Conservation (phyloP, 2,797 vertebrate species). For the Heteromormyrus szaboi region DNA sequence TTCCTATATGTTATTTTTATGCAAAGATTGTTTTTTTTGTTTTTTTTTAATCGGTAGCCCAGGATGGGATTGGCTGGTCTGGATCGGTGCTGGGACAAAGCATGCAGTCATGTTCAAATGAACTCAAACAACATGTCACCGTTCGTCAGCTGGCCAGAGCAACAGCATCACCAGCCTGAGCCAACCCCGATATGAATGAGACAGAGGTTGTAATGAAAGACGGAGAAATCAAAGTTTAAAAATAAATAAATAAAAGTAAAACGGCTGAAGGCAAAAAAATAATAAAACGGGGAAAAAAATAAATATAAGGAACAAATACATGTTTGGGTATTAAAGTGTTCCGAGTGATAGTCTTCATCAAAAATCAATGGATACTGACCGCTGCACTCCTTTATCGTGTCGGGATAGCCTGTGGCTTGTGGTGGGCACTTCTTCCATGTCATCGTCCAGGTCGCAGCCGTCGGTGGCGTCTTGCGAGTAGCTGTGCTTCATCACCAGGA, state of each 20-base stretch:
- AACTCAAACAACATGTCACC: constrained; percentile 19
- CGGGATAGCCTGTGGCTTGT: constrained; percentile 95
- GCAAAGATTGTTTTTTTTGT: not conserved
- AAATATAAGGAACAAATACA: constrained; percentile 33
- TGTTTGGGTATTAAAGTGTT: constrained; percentile 46
- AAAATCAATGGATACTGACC: constrained; percentile 97
- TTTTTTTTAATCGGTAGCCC: not conserved
- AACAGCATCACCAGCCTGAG: constrained; percentile 32
- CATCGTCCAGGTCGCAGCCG: constrained; percentile 85
- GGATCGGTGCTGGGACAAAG: not conserved
- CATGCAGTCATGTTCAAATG: constrained; percentile 20
- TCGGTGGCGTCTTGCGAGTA: constrained; percentile 91
- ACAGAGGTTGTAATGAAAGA: constrained; percentile 28
- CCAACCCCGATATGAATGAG: constrained; percentile 38
- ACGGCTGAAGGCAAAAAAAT: constrained; percentile 17
- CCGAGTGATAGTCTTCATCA: constrained; percentile 67
- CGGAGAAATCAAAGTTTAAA: constrained; percentile 42
- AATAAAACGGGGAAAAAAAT: constrained; percentile 22
- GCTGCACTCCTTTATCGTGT: constrained; percentile 97
- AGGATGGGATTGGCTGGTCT: not conserved
- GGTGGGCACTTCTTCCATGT: constrained; percentile 95
- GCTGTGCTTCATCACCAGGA: constrained; percentile 98
- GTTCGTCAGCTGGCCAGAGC: constrained; percentile 37
- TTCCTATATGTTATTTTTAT: not conserved
- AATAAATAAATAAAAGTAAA: constrained; percentile 40